Evolutionary conservation across 2,797 vertebrate genomes (phyloP), one percentile per base, ranked within the genome.

Genomic region (Myotis vivesi): DNA sequence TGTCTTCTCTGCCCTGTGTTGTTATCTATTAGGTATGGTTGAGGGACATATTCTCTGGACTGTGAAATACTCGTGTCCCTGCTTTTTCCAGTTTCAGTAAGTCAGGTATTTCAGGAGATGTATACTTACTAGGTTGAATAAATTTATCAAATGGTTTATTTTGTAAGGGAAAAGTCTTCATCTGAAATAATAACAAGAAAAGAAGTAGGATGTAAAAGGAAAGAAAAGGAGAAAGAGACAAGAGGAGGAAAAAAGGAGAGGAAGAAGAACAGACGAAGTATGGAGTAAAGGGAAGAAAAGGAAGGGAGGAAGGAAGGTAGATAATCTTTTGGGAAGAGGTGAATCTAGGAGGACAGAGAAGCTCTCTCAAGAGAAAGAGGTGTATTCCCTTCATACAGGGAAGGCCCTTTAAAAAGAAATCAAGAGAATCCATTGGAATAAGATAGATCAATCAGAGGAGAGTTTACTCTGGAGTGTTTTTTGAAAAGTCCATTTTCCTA

Each of bases 111-210:
- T 95, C n/a, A 76, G 51, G 59, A 91, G 33, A n/a, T 41, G 6
- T 44, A 36, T 41, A 44, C 8, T n/a, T 79, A 20, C 9, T 10
- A 66, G 22, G 44, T 66, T 53, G 55, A 75, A 75, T 55, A 83
- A 1, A 75, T 53, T 83, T 44, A 49, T 25, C 8, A 8, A 33
- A 66, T 38, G 22, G 28, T 59, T 69, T 76, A 49, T 68, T 71
- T 91, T 64, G 49, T 68, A 91, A n/a, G 1, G 16, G 64, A 33
- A 84, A 79, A 68, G 10, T 77, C 30, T 80, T 82, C 30, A 57
- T 46, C 3, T 81, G 55, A 90, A 94, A 81, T 88, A 94, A 81
- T 85, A 17, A 53, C 64, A 81, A 71, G 28, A 30, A 87, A 55
- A 8, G 10, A n/a, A 76, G n/a, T 81, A 20, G 9, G 6, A 15